Percentiles rank a stretch among this genome's conserved stretches.
phyloP scores from a whole-genome alignment of 2,113 vertebrate genomes.

The Ceyx cyanopectus region DNA sequence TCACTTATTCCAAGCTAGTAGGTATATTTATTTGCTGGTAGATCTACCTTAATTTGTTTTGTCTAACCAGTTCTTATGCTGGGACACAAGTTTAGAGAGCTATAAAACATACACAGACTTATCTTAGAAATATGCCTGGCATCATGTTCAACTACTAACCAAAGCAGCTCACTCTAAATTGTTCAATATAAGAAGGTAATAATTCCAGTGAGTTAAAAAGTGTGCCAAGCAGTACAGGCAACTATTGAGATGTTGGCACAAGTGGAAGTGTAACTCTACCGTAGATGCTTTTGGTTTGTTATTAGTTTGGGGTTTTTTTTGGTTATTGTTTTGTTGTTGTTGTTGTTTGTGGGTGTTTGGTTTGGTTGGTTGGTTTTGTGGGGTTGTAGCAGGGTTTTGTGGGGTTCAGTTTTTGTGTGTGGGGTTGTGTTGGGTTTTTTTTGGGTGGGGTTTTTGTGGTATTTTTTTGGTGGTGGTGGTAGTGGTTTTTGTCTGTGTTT shows the following conservation, averaged over 20 bases:
- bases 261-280: background rate
- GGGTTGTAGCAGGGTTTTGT: no score
- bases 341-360: no score
- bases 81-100: background rate
- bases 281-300: background rate
- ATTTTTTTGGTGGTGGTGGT: no score
- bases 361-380: no score
- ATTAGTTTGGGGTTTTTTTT: no score
- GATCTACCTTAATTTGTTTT: background rate
- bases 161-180: background rate
- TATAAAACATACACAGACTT: background rate
- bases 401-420: no score
- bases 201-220: background rate
- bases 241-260: background rate
- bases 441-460: no score
- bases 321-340: no score
- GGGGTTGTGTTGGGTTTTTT: no score
- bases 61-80: background rate
- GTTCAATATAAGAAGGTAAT: background rate
- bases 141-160: background rate
- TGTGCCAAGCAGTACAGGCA: background rate
- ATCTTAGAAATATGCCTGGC: background rate
- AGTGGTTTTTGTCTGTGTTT: background rate
- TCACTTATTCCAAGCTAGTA: background rate
- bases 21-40: background rate